Evolutionary conservation across 2,113 vertebrate genomes (phyloP).

Genomic region (Ciconia boyciana): DNA sequence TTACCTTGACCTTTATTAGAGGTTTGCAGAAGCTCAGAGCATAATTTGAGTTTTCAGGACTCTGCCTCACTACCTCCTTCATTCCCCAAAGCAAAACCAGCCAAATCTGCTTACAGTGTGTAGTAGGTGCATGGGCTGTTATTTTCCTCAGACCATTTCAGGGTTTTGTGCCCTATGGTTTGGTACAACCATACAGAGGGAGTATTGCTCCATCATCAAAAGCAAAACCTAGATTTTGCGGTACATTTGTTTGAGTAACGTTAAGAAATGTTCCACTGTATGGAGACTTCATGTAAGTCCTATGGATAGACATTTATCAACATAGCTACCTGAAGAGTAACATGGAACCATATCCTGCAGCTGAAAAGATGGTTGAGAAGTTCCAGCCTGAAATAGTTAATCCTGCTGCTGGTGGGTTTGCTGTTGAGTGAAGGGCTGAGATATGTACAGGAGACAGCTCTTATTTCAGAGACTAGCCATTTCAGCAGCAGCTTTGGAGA

Average conservation of each 20-base stretch:
- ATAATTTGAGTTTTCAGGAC: background rate
- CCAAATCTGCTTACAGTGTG: background rate
- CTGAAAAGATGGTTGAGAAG: background rate
- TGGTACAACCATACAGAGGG: background rate
- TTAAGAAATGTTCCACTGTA: background rate
- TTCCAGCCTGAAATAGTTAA: background rate
- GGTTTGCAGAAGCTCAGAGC: background rate
- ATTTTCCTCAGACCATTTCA: background rate
- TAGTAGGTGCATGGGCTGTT: fast-evolving
- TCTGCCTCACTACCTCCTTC: background rate
- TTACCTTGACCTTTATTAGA: background rate
- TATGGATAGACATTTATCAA: background rate
- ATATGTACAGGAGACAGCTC: background rate
- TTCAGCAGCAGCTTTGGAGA: background rate
- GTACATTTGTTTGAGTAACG: background rate
- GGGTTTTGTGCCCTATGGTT: background rate
- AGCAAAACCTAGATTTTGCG: background rate
- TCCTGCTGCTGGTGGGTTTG: background rate
- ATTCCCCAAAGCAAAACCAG: background rate
- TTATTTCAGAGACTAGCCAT: background rate
- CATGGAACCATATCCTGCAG: background rate
- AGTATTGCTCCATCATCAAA: background rate
- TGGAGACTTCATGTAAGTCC: too few species aligned
- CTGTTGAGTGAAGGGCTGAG: background rate
- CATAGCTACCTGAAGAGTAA: background rate